phyloP scores from a whole-genome alignment of 1,140 invertebrate species.

The Andricus grossulariae region DNA sequence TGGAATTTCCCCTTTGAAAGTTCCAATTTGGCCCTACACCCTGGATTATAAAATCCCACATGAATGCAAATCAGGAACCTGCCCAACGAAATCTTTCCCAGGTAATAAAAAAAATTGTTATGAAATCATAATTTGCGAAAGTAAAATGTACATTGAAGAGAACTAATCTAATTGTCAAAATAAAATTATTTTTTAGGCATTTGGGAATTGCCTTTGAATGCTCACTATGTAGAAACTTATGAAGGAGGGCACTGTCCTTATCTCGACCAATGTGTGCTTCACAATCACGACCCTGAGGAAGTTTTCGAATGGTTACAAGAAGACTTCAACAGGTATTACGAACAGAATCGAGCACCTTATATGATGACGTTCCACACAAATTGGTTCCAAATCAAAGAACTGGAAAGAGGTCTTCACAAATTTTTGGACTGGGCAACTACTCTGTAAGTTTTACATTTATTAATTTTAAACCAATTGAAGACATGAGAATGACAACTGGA shows the following conservation, averaged over 20 bases:
- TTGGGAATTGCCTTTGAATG: constrained; percentile 96
- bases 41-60: constrained; percentile 94
- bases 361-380: constrained; percentile 97
- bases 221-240: constrained; percentile 91
- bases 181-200: constrained; percentile 78
- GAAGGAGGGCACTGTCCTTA: constrained; percentile 95
- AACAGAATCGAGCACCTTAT: constrained; percentile 92
- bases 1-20: constrained; percentile 86
- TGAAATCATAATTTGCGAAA: too few relatives aligned
- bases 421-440: constrained; percentile 89
- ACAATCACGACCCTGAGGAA: constrained; percentile 90
- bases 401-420: constrained; percentile 89
- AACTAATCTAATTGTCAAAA: too few relatives aligned
- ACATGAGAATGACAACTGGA: too few relatives aligned
- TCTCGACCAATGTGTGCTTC: constrained; percentile 94
- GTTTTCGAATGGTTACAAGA: constrained; percentile 94
- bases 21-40: constrained; percentile 96
- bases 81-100: constrained; percentile 92
- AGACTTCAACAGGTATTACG: constrained; percentile 91
- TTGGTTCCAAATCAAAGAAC: constrained; percentile 94
- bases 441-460: constrained; percentile 79
- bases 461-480: background rate
- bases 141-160: too few relatives aligned
- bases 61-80: constrained; percentile 93
- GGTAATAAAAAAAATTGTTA: constrained; percentile 73